A percentile compares a stretch with the other conserved stretches of the same genome.
phyloP scores from a whole-genome alignment of 1,140 invertebrate species.

The Drosophila lowei region DNA sequence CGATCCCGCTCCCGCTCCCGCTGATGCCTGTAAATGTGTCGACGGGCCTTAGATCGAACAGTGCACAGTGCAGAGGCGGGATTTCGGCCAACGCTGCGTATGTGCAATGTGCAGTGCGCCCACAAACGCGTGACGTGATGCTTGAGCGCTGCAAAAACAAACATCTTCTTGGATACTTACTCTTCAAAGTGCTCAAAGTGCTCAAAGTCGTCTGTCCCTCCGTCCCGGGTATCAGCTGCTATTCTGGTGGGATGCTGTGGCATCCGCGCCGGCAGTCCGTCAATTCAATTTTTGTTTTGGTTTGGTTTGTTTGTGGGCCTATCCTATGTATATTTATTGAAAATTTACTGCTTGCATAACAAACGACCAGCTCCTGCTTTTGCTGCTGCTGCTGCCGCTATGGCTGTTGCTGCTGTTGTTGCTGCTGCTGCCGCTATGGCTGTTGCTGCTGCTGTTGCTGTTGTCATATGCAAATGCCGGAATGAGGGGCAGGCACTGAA shows the following conservation, averaged over 20 bases:
- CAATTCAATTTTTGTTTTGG: conserved; percentile 29
- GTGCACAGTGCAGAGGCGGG: not conserved
- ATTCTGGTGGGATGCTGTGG: conserved; percentile 33
- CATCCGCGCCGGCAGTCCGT: conserved; percentile 24
- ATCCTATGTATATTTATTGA: conserved; percentile 76
- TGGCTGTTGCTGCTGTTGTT: not conserved
- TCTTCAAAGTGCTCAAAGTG: no score
- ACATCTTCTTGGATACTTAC: conserved; percentile 22
- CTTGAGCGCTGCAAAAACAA: conserved; percentile 55
- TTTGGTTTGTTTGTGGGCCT: conserved; percentile 75
- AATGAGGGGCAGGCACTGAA: conserved; percentile 41
- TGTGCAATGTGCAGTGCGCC: conserved; percentile 44
- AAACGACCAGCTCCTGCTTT: conserved; percentile 52
- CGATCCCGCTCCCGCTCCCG: no score
- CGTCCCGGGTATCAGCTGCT: conserved; percentile 12
- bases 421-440: no score
- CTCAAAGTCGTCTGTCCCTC: no score
- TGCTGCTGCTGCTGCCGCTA: conserved; percentile 12
- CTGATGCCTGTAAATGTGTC: conserved; percentile 55
- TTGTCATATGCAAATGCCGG: conserved; percentile 66
- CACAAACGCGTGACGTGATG: conserved; percentile 56
- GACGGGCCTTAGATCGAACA: conserved; percentile 23
- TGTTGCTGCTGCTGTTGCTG: conserved; percentile 24
- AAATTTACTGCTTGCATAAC: conserved; percentile 81
- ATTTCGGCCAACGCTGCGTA: conserved; percentile 59